phyloP scores from a whole-genome alignment of 2,113 vertebrate species.

The Cyprinodon variegatus region DNA sequence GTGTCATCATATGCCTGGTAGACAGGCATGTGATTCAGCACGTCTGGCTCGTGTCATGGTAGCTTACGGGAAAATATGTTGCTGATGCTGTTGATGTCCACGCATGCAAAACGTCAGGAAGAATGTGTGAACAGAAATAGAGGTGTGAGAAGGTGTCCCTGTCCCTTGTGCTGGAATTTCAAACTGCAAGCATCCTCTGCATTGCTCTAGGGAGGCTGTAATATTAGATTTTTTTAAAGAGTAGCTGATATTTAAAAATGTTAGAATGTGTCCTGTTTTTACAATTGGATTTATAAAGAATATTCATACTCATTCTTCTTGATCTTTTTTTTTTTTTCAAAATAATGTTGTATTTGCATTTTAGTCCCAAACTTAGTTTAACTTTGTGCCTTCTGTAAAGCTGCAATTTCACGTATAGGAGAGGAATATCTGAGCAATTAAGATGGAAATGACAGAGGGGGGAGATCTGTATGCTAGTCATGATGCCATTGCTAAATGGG shows the following conservation, averaged over 20 bases:
- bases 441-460: background rate
- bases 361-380: background rate
- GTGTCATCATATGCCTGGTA: background rate
- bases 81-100: slow-evolving; percentile 5
- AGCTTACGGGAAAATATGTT: slow-evolving; percentile 6
- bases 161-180: slow-evolving; percentile 57
- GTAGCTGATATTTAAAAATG: slow-evolving; percentile 5
- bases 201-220: slow-evolving; percentile 41
- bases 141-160: slow-evolving; percentile 47
- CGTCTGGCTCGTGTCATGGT: slow-evolving; percentile 26
- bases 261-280: slow-evolving; percentile 8
- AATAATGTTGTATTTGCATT: background rate
- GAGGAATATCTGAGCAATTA: background rate
- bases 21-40: slow-evolving; percentile 34
- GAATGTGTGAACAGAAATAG: slow-evolving; percentile 57
- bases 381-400: background rate
- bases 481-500: background rate
- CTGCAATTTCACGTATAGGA: background rate
- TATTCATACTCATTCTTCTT: slow-evolving; percentile 13
- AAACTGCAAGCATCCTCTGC: slow-evolving; percentile 40
- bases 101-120: slow-evolving; percentile 8
- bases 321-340: background rate
- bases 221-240: slow-evolving; percentile 46
- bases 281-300: slow-evolving; percentile 11
- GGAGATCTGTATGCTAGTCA: background rate